Evolutionary conservation across 2,113 vertebrate species (phyloP).

Genomic region (Merops nubicus): DNA sequence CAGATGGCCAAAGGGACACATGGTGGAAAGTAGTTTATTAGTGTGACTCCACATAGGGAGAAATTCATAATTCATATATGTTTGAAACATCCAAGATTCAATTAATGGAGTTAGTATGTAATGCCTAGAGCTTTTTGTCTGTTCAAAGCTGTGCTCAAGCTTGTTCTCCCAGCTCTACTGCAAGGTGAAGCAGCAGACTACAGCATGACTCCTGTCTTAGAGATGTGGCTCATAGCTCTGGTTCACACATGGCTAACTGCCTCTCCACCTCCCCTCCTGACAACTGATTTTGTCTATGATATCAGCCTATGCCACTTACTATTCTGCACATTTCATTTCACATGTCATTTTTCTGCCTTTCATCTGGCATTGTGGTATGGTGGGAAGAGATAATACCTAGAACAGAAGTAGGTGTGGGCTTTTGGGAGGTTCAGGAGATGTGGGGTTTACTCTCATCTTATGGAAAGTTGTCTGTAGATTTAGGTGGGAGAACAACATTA

Average conservation of each 20-base stretch:
- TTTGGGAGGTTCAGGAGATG: neutral
- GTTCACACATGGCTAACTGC: fast-evolving
- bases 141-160: neutral
- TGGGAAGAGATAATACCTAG: neutral
- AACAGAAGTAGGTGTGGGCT: neutral
- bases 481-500: neutral
- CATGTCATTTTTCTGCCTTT: neutral
- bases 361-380: neutral
- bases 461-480: neutral
- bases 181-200: neutral
- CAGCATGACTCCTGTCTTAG: neutral
- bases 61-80: neutral
- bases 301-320: neutral
- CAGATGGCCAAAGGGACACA: conserved; percentile 7
- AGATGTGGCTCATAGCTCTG: neutral
- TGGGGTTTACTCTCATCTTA: neutral
- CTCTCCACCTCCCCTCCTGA: neutral
- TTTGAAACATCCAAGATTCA: neutral
- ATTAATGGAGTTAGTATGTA: neutral
- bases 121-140: neutral
- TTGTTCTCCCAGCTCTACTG: neutral
- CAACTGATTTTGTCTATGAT: fast-evolving
- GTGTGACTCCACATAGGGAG: neutral
- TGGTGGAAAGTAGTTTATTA: neutral
- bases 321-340: no score